Percentiles rank a stretch among this genome's conserved stretches.
phyloP scores from a whole-genome alignment of 2,888 invertebrate species.

The Archips xylosteana region DNA sequence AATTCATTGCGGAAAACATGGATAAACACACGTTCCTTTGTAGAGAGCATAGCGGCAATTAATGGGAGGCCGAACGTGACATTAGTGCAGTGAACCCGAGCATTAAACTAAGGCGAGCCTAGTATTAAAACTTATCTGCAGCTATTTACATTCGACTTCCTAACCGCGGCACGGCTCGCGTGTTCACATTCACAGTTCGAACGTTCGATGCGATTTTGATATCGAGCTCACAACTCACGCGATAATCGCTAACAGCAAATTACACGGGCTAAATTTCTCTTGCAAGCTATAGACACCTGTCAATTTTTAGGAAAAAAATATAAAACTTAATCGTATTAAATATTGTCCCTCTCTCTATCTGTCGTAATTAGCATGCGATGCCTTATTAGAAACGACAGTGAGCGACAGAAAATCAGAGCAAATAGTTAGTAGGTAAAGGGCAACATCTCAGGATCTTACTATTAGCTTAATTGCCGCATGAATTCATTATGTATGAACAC shows the following conservation, averaged over 20 bases:
- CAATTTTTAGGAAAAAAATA: not conserved
- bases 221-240: constrained; percentile 29
- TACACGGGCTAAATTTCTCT: constrained; percentile 20
- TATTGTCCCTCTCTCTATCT: not conserved
- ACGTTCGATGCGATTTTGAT: constrained; percentile 39
- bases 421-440: no score
- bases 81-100: constrained; percentile 78
- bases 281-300: constrained; percentile 11
- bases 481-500: not conserved
- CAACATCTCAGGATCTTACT: no score
- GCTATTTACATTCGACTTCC: constrained; percentile 83
- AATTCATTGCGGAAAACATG: constrained; percentile 60
- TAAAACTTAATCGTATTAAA: not conserved
- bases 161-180: constrained; percentile 67
- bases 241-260: constrained; percentile 32
- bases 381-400: no score
- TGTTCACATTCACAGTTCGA: constrained; percentile 51
- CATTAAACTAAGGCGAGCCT: constrained; percentile 75
- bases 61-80: constrained; percentile 83
- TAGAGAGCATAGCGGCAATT: constrained; percentile 71
- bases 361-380: no score
- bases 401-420: no score
- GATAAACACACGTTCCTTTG: constrained; percentile 76
- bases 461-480: not conserved
- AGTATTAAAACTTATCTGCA: constrained; percentile 84